Evolutionary conservation across 1,140 invertebrate genomes (phyloP).

Genomic region (Diorhabda elongata): DNA sequence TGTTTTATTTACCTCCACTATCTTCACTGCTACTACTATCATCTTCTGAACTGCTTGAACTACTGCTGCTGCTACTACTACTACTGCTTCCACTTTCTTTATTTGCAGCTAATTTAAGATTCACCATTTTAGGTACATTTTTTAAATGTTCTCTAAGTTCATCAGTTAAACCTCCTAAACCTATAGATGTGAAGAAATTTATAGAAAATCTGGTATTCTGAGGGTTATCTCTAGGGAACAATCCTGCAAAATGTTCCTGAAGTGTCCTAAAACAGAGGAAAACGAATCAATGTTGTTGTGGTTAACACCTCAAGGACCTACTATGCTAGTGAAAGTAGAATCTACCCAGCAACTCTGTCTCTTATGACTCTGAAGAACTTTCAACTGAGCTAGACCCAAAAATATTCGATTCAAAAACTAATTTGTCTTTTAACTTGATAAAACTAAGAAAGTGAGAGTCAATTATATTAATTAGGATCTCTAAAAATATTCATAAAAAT

Average conservation of each 20-base stretch:
- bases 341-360: too few relatives aligned
- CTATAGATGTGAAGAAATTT: slow-evolving; percentile 99
- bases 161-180: slow-evolving; percentile 93
- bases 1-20: background rate
- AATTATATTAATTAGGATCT: too few relatives aligned
- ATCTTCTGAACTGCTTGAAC: slow-evolving; percentile 15
- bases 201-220: slow-evolving; percentile 97
- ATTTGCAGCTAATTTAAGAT: slow-evolving; percentile 36
- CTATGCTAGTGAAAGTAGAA: too few relatives aligned
- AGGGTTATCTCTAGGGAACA: slow-evolving; percentile 95
- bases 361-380: too few relatives aligned
- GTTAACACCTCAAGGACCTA: too few relatives aligned
- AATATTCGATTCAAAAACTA: too few relatives aligned
- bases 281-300: too few relatives aligned
- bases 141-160: slow-evolving; percentile 89
- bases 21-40: slow-evolving; percentile 16
- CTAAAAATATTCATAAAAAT: background rate
- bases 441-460: too few relatives aligned
- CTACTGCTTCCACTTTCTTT: slow-evolving; percentile 33
- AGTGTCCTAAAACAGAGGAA: slow-evolving; percentile 61
- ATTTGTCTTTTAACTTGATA: too few relatives aligned
- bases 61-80: slow-evolving; percentile 21
- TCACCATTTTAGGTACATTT: slow-evolving; percentile 64
- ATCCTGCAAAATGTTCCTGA: slow-evolving; percentile 80
- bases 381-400: too few relatives aligned